Evolutionary conservation across 2,113 vertebrate genomes (phyloP), one percentile per base, ranked within the genome.

Genomic region (Stegostoma tigrinum): DNA sequence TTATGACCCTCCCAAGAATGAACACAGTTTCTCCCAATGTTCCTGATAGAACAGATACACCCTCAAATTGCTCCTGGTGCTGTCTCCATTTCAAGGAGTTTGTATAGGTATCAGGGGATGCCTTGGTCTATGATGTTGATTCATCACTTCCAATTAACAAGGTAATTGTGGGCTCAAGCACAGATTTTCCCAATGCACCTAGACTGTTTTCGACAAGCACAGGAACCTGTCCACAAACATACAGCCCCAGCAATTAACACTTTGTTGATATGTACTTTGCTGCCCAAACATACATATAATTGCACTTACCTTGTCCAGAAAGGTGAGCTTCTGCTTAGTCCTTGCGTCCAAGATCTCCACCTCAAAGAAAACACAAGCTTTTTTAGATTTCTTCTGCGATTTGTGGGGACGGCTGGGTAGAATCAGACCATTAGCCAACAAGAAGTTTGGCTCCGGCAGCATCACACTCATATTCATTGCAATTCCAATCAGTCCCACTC

Each of bases 331-430:
- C 97, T 99, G 98, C 97, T 99, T 97, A 0, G 98, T 99, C 97
- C 98, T 98, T 85, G 98, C 98, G 0, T 99, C 98, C 98, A 99
- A 97, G 96, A 99, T 99, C 98, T 99, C 99, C 98, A 99, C 99
- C 99, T 99, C 99, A 34, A 99, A 99, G 97, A 99, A 99, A 96
- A 99, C 98, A 96, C 98, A 98, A 90, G 98, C 98, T 96, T 98
- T 99, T 97, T 99, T 99, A 97, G 97, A 68, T 96, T 98, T 99
- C 97, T 98, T 98, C 42, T 48, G 67, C 8, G 21, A 48, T 95
- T 34, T 95, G 15, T 27, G 1, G 21, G 42, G 24, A 0, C 66
- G 93, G 24, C 23, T 27, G 3, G 66, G 38, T 4, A 95, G 15
- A 48, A 95, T 30, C 42, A 94, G 21, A 38, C 67, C 93, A 3